Percentiles rank a stretch among this genome's conserved stretches.
Evolutionary conservation across 2,888 invertebrate species (phyloP).

Genomic region (Sturmia bella): DNA sequence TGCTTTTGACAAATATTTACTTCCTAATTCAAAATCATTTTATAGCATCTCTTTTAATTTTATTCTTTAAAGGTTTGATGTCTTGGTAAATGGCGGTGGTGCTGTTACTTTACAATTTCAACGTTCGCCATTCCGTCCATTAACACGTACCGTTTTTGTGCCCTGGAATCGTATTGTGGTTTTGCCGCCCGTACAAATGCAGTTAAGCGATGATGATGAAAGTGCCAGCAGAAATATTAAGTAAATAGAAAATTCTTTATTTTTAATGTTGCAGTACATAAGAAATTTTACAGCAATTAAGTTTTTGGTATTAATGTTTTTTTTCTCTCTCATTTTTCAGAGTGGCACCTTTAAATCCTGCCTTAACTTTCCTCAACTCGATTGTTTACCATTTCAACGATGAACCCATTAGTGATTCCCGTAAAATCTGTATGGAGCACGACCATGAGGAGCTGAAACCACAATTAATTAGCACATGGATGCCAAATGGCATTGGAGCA

Average conservation of each 20-base stretch:
- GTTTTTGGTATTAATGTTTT: background rate
- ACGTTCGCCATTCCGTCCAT: conserved; percentile 94
- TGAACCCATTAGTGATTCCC: conserved; percentile 79
- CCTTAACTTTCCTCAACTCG: conserved; percentile 81
- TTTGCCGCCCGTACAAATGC: conserved; percentile 93
- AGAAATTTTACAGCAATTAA: conserved; percentile 13
- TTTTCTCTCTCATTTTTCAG: conserved; percentile 70
- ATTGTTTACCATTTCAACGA: conserved; percentile 81
- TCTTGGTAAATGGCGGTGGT: conserved; percentile 98
- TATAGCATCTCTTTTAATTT: background rate
- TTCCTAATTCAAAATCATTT: background rate
- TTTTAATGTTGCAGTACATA: background rate
- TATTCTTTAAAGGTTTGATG: conserved; percentile 91
- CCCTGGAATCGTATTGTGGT: conserved; percentile 99
- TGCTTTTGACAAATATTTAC: background rate
- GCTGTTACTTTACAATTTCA: conserved; percentile 98
- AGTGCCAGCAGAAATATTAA: conserved; percentile 80
- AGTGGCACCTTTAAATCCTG: conserved; percentile 81
- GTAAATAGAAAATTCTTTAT: conserved; percentile 74
- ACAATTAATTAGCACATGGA: conserved; percentile 94
- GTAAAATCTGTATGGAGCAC: conserved; percentile 89
- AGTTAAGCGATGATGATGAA: conserved; percentile 88
- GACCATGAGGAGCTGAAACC: conserved; percentile 93
- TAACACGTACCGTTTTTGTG: conserved; percentile 94
- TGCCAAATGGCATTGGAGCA: conserved; percentile 93